Percentiles rank a stretch among this genome's conserved stretches.
Evolutionary conservation across 2,797 vertebrate species (phyloP).

Genomic region (Aphelocoma californica): DNA sequence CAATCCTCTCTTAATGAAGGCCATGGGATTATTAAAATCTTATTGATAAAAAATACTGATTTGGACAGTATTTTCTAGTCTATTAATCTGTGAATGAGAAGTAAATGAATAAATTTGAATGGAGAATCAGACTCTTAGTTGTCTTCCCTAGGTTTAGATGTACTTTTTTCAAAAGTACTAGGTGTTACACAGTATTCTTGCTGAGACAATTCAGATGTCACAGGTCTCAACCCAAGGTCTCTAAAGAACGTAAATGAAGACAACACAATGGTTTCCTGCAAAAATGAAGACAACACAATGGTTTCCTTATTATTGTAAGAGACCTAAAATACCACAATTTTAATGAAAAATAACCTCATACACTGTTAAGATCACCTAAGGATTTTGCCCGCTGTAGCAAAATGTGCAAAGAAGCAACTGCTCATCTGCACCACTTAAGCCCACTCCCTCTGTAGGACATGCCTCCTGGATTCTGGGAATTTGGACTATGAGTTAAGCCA

Average conservation of each 20-base stretch:
- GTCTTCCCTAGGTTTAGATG: neutral
- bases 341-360: neutral
- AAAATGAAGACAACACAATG: rapidly evolving
- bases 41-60: neutral
- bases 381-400: neutral
- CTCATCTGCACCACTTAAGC: neutral
- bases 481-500: no score
- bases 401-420: neutral
- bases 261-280: neutral
- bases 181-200: neutral
- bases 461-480: neutral
- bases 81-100: neutral
- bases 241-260: neutral
- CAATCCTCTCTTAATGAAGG: neutral
- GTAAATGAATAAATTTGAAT: neutral
- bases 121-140: neutral
- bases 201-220: neutral
- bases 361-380: neutral
- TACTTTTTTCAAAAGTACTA: neutral
- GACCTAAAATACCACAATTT: neutral
- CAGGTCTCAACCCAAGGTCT: neutral
- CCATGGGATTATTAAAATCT: neutral
- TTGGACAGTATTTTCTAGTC: neutral
- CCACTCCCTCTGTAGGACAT: rapidly evolving
- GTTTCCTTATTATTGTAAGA: neutral